Percentiles rank a stretch among this genome's conserved stretches.
phyloP scores from a whole-genome alignment of 2,888 invertebrate species.

The Dryococelus australis region DNA sequence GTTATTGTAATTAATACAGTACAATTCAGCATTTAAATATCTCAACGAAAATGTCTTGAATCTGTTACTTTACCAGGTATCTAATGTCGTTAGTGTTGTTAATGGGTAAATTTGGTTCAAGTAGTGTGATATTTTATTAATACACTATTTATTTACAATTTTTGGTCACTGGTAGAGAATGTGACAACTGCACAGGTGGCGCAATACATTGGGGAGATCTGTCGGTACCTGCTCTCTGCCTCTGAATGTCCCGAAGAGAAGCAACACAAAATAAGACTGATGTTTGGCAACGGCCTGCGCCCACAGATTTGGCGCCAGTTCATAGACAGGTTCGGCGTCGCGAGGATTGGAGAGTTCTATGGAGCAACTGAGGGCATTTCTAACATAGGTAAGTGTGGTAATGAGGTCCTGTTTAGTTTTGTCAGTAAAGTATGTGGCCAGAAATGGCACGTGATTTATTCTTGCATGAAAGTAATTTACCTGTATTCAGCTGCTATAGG shows the following conservation, averaged over 20 bases:
- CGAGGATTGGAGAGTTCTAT: slow-evolving; percentile 70
- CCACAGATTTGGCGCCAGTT: slow-evolving; percentile 67
- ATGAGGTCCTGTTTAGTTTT: neutral
- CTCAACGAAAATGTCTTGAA: no score
- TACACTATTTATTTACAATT: no score
- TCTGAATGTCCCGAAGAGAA: slow-evolving; percentile 54
- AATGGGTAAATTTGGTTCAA: no score
- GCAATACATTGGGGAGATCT: slow-evolving; percentile 61
- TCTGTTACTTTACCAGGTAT: no score
- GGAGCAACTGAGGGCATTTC: slow-evolving; percentile 76
- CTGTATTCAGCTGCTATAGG: neutral
- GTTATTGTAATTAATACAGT: no score
- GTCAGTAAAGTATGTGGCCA: neutral
- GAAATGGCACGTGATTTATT: neutral
- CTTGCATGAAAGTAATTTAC: neutral
- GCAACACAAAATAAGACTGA: slow-evolving; percentile 57
- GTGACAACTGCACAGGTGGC: slow-evolving; percentile 52
- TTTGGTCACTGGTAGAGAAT: no score
- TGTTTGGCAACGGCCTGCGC: slow-evolving; percentile 68
- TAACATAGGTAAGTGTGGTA: slow-evolving; percentile 60
- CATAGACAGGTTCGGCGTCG: slow-evolving; percentile 65
- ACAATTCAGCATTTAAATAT: no score
- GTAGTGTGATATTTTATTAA: no score
- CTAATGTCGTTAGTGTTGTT: no score
- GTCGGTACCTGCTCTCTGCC: slow-evolving; percentile 57